Conservation (phyloP, 2,113 vertebrate species). For the Anolis sagrei region DNA sequence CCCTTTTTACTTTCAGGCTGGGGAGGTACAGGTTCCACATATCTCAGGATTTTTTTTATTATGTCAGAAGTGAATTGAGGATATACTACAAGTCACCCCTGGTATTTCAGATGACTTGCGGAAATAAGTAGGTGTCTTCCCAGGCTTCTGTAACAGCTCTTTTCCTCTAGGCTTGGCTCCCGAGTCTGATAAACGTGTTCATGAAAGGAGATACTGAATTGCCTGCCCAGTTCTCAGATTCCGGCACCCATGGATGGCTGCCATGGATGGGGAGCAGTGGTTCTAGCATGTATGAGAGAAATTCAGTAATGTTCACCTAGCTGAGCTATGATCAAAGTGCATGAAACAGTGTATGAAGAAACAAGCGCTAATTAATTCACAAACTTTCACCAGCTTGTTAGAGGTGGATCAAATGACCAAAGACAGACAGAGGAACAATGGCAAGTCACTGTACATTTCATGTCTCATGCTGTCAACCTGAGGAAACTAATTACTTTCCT, state of each 20-base stretch:
- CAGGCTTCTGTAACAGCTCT: neutral
- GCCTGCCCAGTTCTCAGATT: too few species aligned
- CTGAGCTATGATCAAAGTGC: neutral
- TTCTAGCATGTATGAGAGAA: neutral
- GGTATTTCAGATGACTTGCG: neutral
- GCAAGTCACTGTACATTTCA: conserved; percentile 12
- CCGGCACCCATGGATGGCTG: neutral
- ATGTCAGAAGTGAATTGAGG: too few species aligned
- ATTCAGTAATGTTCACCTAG: neutral
- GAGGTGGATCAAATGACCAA: neutral
- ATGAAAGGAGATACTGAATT: neutral
- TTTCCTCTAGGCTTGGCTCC: neutral
- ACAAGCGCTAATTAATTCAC: conserved; percentile 4
- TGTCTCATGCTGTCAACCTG: neutral
- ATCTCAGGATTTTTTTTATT: too few species aligned
- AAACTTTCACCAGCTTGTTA: neutral
- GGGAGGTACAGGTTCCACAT: neutral
- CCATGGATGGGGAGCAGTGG: too few species aligned
- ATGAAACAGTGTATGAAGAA: neutral
- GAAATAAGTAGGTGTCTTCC: neutral
- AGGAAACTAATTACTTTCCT: conserved; percentile 5
- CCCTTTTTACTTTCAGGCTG: neutral
- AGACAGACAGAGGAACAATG: neutral
- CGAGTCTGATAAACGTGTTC: neutral
- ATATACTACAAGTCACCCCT: too few species aligned